Conservation (phyloP, 2,113 vertebrate species). For the Coracopsis vasa region DNA sequence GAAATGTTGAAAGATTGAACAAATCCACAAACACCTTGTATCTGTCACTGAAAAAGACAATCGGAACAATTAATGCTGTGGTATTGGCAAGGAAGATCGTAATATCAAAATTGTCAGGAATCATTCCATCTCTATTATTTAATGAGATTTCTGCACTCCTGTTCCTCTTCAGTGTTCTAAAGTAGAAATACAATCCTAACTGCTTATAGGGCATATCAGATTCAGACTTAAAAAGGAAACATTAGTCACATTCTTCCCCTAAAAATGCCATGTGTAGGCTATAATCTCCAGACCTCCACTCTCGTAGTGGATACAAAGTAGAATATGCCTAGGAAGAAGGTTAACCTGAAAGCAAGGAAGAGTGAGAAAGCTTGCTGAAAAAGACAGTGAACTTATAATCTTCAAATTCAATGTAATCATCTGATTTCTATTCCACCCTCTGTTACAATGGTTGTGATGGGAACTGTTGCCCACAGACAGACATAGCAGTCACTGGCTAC, state of each 20-base stretch:
- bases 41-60: slow-evolving; percentile 83
- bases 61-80: not conserved
- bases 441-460: not conserved
- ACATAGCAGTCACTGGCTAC: rapidly evolving
- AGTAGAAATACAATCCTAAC: not conserved
- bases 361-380: not conserved
- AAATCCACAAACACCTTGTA: slow-evolving; percentile 98
- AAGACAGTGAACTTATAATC: not conserved
- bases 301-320: not conserved
- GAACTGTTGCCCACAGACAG: not conserved
- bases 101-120: not conserved
- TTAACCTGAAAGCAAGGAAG: not conserved
- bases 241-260: not conserved
- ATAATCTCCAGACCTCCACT: not conserved
- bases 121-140: not conserved
- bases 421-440: not conserved
- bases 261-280: not conserved
- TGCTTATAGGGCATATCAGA: not conserved
- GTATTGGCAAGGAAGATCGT: not conserved
- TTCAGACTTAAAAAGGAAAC: not conserved
- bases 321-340: not conserved
- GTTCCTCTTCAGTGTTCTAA: not conserved
- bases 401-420: rapidly evolving
- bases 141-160: not conserved
- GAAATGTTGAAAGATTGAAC: slow-evolving; percentile 93